phyloP scores from a whole-genome alignment of 2,797 vertebrate genomes.

The Anguilla marmorata region DNA sequence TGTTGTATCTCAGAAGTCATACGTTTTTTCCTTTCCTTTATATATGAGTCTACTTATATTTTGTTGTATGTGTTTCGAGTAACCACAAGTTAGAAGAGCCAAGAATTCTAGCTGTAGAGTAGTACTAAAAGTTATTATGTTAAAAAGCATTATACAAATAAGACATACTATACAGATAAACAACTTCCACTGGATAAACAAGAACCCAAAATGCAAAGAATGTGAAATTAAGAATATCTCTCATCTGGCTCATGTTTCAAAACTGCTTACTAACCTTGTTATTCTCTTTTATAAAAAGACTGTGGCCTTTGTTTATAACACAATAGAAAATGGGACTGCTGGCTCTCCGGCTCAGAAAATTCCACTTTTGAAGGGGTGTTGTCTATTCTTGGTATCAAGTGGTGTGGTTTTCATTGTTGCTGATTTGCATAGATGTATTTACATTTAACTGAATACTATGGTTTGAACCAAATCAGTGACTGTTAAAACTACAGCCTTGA shows the following conservation, averaged over 20 bases:
- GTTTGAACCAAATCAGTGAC: too few relatives aligned
- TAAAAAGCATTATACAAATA: background rate
- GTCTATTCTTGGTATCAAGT: background rate
- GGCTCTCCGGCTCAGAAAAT: background rate
- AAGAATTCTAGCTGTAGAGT: background rate
- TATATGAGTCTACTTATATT: background rate
- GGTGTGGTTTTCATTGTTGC: background rate
- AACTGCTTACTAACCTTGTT: background rate
- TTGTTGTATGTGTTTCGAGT: background rate
- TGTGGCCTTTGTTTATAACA: background rate
- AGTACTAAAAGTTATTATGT: background rate
- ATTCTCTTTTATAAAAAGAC: background rate
- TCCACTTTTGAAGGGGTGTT: background rate
- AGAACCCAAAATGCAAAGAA: background rate
- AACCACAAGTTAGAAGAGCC: background rate
- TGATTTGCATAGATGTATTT: too few relatives aligned
- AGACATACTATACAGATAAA: background rate
- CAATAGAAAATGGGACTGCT: background rate
- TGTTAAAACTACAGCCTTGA: background rate
- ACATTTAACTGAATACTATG: too few relatives aligned
- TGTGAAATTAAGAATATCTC: background rate
- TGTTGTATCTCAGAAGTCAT: background rate
- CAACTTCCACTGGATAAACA: background rate
- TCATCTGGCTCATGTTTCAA: background rate
- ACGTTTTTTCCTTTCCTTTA: background rate